Conservation (phyloP, 2,113 vertebrate genomes). For the Etheostoma spectabile region DNA sequence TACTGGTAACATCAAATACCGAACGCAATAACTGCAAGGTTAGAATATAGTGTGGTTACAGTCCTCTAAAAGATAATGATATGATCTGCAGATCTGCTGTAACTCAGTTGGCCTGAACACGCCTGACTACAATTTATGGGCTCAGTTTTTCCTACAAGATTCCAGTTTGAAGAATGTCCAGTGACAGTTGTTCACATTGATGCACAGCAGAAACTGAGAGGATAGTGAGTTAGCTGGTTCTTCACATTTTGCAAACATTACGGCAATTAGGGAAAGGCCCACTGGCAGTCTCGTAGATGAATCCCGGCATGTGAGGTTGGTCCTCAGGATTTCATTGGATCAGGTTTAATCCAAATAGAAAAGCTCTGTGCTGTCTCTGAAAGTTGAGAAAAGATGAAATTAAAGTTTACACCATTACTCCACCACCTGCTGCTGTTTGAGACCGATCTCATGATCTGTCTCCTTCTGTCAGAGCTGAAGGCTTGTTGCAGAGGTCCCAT, state of each 20-base stretch:
- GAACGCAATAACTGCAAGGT: too few species aligned
- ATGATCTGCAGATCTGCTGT: not conserved
- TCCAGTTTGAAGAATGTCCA: not conserved
- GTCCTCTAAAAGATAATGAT: not conserved
- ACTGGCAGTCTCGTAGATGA: too few species aligned
- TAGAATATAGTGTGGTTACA: not conserved
- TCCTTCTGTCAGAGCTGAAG: slow-evolving; percentile 80
- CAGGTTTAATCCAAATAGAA: too few species aligned
- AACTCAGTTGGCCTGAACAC: too few species aligned
- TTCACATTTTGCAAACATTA: not conserved
- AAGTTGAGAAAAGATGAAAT: not conserved
- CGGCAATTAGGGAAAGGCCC: too few species aligned
- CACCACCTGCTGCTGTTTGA: not conserved
- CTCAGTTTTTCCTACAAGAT: too few species aligned
- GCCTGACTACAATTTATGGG: too few species aligned
- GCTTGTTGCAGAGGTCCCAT: slow-evolving; percentile 88
- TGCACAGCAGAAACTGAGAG: not conserved
- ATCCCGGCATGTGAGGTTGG: too few species aligned
- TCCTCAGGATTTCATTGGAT: too few species aligned
- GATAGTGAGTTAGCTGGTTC: not conserved
- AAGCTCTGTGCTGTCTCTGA: not conserved
- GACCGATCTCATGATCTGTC: not conserved
- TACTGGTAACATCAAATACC: not conserved
- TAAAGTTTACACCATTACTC: not conserved
- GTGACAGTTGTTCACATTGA: not conserved